Evolutionary conservation across 2,797 vertebrate genomes (phyloP), one percentile per base, ranked within the genome.

Genomic region (Triplophysa bombifrons): DNA sequence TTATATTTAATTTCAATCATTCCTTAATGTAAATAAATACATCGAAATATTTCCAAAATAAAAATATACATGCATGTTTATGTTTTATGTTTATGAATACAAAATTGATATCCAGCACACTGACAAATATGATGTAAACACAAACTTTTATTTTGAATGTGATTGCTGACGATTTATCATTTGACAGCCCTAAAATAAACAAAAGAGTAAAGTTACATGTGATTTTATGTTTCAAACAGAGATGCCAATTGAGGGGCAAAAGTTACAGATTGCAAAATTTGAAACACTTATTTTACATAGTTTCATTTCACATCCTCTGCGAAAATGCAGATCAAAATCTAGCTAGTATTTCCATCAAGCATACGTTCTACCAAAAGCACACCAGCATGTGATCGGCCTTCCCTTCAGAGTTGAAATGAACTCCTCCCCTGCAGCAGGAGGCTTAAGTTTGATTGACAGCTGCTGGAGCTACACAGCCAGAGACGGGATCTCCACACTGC

Each of bases 361-460:
- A 51, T 63, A 44, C 44, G 20, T 38, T 61, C 51, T 9, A 16
- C 0, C 56, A 60, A 27, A 60, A 11, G 22, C 56, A 61, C 25
- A 61, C 5, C 13, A 44, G 67, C 55, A 51, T 14, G 51, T 14
- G 19, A 72, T 20, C 25, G 44, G 0, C 16, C 48, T 16, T 79
- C 48, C 34, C 58, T 30, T 65, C 22, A 20, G 58, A n/a, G 4
- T 38, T 53, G n/a, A 58, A 78, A 55, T 25, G 14, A 13, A 16
- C 17, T 17, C 69, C 48, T 65, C 76, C 17, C 17, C 19, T 20
- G 60, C 67, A 64, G 30, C 69, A 44, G 48, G 68, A 34, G 77
- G 60, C 60, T 72, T 79, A 72, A 27, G 58, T 55, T 65, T 79
- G 77, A 79, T 61, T 79, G 69, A 79, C 76, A 65, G 69, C 68